Evolutionary conservation across 2,888 invertebrate species (phyloP).

Genomic region (Aelia acuminata): DNA sequence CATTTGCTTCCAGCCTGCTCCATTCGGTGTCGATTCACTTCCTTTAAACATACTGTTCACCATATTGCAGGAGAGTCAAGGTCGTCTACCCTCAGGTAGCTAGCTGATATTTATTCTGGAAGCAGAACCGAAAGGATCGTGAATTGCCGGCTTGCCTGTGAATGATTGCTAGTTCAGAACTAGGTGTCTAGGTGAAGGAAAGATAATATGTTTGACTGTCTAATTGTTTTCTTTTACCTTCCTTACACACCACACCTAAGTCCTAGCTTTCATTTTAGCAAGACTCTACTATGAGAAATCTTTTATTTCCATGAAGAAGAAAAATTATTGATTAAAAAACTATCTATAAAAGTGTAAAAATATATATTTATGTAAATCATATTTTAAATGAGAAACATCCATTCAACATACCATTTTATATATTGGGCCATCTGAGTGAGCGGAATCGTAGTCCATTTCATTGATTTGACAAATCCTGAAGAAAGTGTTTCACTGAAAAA

Average conservation of each 20-base stretch:
- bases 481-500: too few relatives aligned
- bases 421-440: too few relatives aligned
- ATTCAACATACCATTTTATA: too few relatives aligned
- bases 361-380: too few relatives aligned
- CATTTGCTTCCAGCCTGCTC: not conserved
- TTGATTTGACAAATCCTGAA: too few relatives aligned
- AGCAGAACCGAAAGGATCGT: not conserved
- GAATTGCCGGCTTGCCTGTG: not conserved
- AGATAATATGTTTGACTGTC: not conserved
- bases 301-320: not conserved
- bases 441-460: too few relatives aligned
- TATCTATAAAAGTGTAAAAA: too few relatives aligned
- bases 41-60: not conserved
- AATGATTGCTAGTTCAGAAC: not conserved
- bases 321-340: too few relatives aligned
- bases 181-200: not conserved
- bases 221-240: constrained; percentile 20
- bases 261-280: not conserved
- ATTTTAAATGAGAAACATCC: too few relatives aligned
- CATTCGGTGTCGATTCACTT: not conserved
- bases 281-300: not conserved
- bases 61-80: not conserved
- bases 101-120: not conserved
- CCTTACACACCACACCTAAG: not conserved
- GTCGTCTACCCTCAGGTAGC: not conserved